Evolutionary conservation across 2,888 invertebrate genomes (phyloP), one percentile per base, ranked within the genome.

Genomic region (Unio delphinus): DNA sequence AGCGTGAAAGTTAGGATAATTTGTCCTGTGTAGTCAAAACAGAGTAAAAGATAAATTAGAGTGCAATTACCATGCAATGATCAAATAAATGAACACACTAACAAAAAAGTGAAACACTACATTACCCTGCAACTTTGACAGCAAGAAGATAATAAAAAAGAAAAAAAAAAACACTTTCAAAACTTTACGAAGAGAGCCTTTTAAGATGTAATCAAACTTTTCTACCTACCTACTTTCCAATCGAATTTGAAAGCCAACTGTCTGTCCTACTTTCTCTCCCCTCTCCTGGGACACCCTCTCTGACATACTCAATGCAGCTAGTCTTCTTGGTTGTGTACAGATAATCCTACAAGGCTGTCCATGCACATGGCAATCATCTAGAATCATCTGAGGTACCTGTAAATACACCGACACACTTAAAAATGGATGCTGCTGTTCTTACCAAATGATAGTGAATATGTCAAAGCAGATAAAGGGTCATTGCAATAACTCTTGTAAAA

Each of bases 261-360:
- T 93, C 73, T 93, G 93, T 1, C 96, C 95, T 45, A 95, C 92
- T 84, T 92, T 93, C 88, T 97, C 97, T n/a, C 91, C 92, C 67
- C 97, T 92, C 89, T 98, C 98, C 6, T 94, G 93, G 0, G 97
- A 95, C 0, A 98, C 97, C 85, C 98, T 92, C 85, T 96, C 96
- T 0, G 97, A 95, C 0, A 97, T 95, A 0, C 95, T 94, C 0
- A 97, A 93, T 0, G 98, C 97, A 0, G 97, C 95, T 67, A 99
- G 93, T 81, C 98, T 92, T 62, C 98, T 92, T 0, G 99, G 98
- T 90, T 99, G 97, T 0, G 97, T 96, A 87, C 97, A 97, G 87
- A 98, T 93, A 76, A 99, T 94, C 67, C 96, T 93, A 75, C 96
- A 95, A 0, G 93, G 92, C 82, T 92, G 92, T 69, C 92, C 79